Conservation (phyloP, 1,140 invertebrate genomes). For the Triops longicaudatus region DNA sequence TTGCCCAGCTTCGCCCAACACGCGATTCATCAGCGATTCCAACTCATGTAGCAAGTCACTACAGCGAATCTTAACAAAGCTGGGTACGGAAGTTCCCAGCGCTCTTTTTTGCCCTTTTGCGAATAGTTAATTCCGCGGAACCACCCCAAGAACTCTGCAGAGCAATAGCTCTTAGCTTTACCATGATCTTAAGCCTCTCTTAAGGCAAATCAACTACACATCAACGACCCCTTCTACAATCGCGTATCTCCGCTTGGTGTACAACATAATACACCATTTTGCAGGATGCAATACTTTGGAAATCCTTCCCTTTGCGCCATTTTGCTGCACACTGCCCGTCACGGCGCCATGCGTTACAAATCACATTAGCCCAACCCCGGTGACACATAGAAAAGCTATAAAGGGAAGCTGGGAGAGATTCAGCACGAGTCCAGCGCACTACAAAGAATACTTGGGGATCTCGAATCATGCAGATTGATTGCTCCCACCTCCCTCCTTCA, state of each 20-base stretch:
- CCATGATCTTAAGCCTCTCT: not conserved
- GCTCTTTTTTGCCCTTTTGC: too few relatives aligned
- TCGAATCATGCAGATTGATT: conserved; percentile 8
- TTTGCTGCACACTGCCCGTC: not conserved
- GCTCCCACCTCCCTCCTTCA: not conserved
- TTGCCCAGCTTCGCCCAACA: too few relatives aligned
- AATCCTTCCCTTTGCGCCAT: conserved; percentile 7
- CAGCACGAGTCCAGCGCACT: not conserved
- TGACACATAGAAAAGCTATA: conserved; percentile 3
- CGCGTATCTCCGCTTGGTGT: not conserved
- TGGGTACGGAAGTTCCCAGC: too few relatives aligned
- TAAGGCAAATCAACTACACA: not conserved
- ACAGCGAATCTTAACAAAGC: too few relatives aligned
- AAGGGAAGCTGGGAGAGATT: conserved; percentile 10
- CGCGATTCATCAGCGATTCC: too few relatives aligned
- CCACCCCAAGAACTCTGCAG: too few relatives aligned
- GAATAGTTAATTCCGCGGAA: too few relatives aligned
- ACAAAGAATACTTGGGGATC: conserved; percentile 8
- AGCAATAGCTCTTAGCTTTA: not conserved
- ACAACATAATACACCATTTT: not conserved
- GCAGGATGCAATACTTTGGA: not conserved
- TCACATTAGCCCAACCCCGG: not conserved
- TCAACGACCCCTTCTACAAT: not conserved
- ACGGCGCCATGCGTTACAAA: conserved; percentile 5
- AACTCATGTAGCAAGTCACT: too few relatives aligned